Base-by-base conservation (phyloP, 2,797 vertebrate species). In the Myotis findleyi region DNA sequence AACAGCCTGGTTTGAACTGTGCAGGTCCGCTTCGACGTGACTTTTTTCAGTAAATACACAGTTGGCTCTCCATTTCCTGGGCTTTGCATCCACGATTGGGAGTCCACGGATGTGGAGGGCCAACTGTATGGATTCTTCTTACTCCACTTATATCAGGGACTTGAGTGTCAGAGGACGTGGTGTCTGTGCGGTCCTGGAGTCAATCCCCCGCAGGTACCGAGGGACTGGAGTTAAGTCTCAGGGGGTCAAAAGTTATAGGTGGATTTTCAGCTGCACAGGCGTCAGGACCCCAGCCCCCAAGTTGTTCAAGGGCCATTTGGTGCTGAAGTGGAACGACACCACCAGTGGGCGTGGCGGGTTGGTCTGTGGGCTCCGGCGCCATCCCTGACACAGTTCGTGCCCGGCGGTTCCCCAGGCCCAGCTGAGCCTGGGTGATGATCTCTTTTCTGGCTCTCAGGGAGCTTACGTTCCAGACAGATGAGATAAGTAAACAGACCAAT, bases 401-500 rank as follows among this genome's bases (percentile, higher is more conserved):
- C 3, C 10, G 16, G 11, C 59, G 38, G 86, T 0, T 0, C 1
- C 1, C 33, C 12, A 23, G 53, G 33, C 21, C 33, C 44, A 5
- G 44, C 33, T 9, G 30, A 76, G 33, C 59, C 36, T 2, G 17
- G 55, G 8, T 12, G 47, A 20, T 11, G 38, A 55, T 30, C 47
- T 6, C 16, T 17, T 44, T 4, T 55, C 17, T 57, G 12, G 51
- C 23, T 72, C 10, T 36, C 36, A 12, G n/a, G 69, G 88, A 59
- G 53, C 66, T 16, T 30, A 11, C 2, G 23, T 38, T 81, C 66
- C 66, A 75, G 75, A 38, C 41, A 13, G 89, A 25, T 0, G 8
- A 59, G 38, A 1, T 4, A 14, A 33, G 23, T 11, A 20, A 20
- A 69, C 7, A 47, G 90, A n/a, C 3, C 17, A 13, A 4, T 17